phyloP scores from a whole-genome alignment of 2,888 invertebrate genomes.

The Pheosia tremula region DNA sequence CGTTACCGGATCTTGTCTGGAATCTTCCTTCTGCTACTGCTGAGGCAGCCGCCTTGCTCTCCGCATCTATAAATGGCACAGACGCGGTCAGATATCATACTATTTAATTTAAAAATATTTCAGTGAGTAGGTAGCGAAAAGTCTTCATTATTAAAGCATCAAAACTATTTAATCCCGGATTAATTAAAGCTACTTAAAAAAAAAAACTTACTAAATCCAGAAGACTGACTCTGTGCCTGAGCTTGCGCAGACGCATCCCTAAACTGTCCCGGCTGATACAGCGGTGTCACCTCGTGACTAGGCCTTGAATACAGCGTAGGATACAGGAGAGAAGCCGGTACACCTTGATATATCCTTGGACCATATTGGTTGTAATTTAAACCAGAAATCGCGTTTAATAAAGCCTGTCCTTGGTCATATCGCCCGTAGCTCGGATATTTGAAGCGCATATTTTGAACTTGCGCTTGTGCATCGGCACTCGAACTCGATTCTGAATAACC shows the following conservation, averaged over 20 bases:
- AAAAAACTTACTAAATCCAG: slow-evolving; percentile 23
- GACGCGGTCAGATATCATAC: no score
- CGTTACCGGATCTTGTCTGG: slow-evolving; percentile 20
- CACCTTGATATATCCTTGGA: slow-evolving; percentile 18
- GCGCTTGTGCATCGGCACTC: not conserved
- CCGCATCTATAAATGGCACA: slow-evolving; percentile 6
- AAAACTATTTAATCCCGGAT: no score
- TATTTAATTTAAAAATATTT: no score
- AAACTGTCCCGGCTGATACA: slow-evolving; percentile 17
- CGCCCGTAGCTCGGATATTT: slow-evolving; percentile 2
- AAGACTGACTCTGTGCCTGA: not conserved
- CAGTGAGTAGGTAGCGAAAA: no score
- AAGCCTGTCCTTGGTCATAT: not conserved
- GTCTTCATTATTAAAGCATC: no score
- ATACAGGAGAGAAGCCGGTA: slow-evolving; percentile 28
- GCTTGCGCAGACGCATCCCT: slow-evolving; percentile 11
- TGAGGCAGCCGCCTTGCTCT: slow-evolving; percentile 3
- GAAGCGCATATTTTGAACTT: not conserved
- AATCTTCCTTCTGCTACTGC: not conserved
- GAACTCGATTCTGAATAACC: not conserved
- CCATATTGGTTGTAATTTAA: slow-evolving; percentile 1
- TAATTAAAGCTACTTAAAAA: no score
- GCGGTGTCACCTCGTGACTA: slow-evolving; percentile 18
- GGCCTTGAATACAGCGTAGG: slow-evolving; percentile 31
- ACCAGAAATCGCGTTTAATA: slow-evolving; percentile 2